phyloP scores from a whole-genome alignment of 2,113 vertebrate species.

The Lanius ludovicianus region DNA sequence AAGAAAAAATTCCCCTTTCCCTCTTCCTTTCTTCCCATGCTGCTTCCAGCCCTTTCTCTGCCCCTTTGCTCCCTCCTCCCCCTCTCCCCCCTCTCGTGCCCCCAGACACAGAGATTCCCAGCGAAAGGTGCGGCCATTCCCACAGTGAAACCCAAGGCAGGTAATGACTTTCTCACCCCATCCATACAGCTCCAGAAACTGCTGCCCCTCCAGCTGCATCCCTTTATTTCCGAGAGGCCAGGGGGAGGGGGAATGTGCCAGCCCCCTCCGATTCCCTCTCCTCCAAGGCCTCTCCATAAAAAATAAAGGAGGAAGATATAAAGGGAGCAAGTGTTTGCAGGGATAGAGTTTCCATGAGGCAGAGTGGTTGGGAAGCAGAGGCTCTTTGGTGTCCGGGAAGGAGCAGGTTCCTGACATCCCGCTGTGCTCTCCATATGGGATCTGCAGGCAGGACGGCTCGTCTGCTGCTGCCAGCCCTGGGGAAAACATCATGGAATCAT shows the following conservation, averaged over 20 bases:
- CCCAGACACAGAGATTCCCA: neutral
- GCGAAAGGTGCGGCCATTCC: conserved; percentile 52
- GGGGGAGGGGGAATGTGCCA: neutral
- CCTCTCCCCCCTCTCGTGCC: neutral
- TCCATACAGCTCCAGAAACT: conserved; percentile 48
- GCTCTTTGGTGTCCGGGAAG: neutral
- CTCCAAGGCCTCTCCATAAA: conserved; percentile 4
- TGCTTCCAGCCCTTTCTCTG: neutral
- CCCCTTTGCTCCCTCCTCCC: neutral
- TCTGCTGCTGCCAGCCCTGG: neutral
- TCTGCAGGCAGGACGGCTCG: neutral
- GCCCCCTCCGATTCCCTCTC: neutral
- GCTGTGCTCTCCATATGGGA: neutral
- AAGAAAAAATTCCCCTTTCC: neutral
- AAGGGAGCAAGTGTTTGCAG: conserved; percentile 48
- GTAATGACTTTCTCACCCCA: conserved; percentile 73
- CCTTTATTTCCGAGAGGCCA: conserved; percentile 19
- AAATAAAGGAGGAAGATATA: neutral
- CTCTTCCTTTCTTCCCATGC: neutral
- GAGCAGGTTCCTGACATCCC: neutral
- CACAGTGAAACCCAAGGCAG: conserved; percentile 67
- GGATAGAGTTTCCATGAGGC: conserved; percentile 3
- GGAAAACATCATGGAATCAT: neutral
- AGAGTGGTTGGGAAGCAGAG: neutral
- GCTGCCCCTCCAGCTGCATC: conserved; percentile 58